Conservation (phyloP, 2,797 vertebrate species). For the Gastrophryne carolinensis region DNA sequence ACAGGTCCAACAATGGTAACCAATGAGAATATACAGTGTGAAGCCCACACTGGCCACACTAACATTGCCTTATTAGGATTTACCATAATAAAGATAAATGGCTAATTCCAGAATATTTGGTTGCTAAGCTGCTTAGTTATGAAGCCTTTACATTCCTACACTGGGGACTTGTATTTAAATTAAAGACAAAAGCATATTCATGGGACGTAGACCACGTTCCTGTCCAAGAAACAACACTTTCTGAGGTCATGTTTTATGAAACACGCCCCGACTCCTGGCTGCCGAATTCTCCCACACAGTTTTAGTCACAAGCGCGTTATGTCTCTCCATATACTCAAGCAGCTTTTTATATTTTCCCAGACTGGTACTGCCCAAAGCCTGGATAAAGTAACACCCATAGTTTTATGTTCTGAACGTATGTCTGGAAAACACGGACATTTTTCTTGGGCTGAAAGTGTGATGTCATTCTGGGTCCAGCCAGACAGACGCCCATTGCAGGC, state of each 20-base stretch:
- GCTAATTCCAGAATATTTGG: conserved; percentile 63
- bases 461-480: neutral
- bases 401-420: neutral
- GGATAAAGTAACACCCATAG: neutral
- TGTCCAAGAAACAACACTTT: conserved; percentile 3
- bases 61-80: no score
- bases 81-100: no score
- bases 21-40: no score
- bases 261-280: conserved; percentile 28
- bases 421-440: conserved; percentile 16
- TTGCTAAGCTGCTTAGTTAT: conserved; percentile 65
- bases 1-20: no score
- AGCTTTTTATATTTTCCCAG: conserved; percentile 7
- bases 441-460: neutral
- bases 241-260: conserved; percentile 23
- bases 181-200: conserved; percentile 36
- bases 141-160: conserved; percentile 31
- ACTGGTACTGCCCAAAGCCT: neutral
- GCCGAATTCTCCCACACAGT: neutral
- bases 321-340: neutral
- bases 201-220: conserved; percentile 30
- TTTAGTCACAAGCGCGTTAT: conserved; percentile 12
- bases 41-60: no score
- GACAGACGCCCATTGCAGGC: neutral
- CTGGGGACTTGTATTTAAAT: conserved; percentile 1